phyloP scores from a whole-genome alignment of 2,888 invertebrate species.

The Tricholauxania praeusta region DNA sequence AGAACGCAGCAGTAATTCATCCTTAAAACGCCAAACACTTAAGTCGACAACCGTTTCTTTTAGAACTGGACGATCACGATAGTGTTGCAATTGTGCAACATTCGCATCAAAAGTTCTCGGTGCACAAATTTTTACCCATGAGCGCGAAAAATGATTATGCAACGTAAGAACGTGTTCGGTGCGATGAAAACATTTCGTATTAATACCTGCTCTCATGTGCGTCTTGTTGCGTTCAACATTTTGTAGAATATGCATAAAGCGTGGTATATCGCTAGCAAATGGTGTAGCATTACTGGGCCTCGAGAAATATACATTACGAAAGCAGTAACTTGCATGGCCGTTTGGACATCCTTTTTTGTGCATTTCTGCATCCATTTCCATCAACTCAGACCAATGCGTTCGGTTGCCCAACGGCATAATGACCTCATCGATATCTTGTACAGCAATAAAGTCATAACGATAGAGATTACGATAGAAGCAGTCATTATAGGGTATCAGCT shows the following conservation, averaged over 20 bases:
- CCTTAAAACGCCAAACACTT: slow-evolving; percentile 88
- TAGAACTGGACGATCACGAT: slow-evolving; percentile 84
- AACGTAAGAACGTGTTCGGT: slow-evolving; percentile 86
- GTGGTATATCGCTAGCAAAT: slow-evolving; percentile 70
- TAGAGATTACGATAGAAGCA: slow-evolving; percentile 94
- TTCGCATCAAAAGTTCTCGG: slow-evolving; percentile 83
- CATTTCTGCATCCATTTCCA: slow-evolving; percentile 76
- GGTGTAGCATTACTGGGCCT: slow-evolving; percentile 69
- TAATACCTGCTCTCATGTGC: slow-evolving; percentile 87
- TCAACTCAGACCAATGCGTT: slow-evolving; percentile 79
- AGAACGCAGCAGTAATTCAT: slow-evolving; percentile 76
- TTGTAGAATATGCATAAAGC: slow-evolving; percentile 92
- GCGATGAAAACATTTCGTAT: slow-evolving; percentile 93
- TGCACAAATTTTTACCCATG: slow-evolving; percentile 81
- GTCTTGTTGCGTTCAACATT: slow-evolving; percentile 57
- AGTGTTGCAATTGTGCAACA: slow-evolving; percentile 92
- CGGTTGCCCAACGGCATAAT: slow-evolving; percentile 84
- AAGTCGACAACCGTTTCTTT: slow-evolving; percentile 85
- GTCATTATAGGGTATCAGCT: slow-evolving; percentile 95
- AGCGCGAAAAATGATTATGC: slow-evolving; percentile 92
- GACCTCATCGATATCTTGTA: slow-evolving; percentile 93
- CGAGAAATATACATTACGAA: slow-evolving; percentile 91
- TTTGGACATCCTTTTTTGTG: slow-evolving; percentile 72
- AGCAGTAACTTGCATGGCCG: slow-evolving; percentile 77
- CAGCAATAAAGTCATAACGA: slow-evolving; percentile 85